Percentiles rank a stretch among this genome's conserved stretches.
Conservation (phyloP, 2,797 vertebrate species). For the Jordanella pulchra region DNA sequence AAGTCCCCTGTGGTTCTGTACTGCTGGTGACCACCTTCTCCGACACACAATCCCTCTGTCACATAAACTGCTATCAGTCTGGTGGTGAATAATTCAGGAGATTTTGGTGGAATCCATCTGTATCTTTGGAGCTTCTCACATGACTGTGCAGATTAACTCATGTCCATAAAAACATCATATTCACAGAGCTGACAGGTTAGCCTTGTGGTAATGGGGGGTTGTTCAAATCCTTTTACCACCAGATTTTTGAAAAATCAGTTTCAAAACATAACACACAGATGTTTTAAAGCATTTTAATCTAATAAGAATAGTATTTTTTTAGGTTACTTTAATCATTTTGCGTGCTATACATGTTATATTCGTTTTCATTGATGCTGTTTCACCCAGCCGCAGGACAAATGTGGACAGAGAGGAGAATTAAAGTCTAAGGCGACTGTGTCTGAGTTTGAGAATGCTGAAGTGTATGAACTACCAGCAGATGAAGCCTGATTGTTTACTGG, state of each 20-base stretch:
- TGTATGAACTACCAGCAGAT: no score
- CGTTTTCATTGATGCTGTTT: no score
- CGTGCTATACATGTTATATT: no score
- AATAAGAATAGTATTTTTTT: neutral
- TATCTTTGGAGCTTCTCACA: conserved; percentile 9
- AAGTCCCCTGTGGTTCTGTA: neutral
- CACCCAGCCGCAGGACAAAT: no score
- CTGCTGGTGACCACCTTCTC: neutral
- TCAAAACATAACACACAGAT: neutral
- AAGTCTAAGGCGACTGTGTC: no score
- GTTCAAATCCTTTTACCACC: no score
- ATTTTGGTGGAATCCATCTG: conserved; percentile 2
- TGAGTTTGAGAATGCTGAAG: no score
- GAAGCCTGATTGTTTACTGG: no score
- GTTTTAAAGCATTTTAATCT: neutral
- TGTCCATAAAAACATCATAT: conserved; percentile 2
- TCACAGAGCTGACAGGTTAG: no score
- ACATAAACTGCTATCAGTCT: conserved; percentile 3
- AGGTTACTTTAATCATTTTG: neutral
- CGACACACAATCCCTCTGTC: neutral
- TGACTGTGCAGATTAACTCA: neutral
- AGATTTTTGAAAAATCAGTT: no score
- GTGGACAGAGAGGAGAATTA: no score
- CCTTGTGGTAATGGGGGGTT: neutral
- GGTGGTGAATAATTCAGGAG: conserved; percentile 7